Conservation (phyloP, 1,140 invertebrate species). For the Sycophaga agraensis region DNA sequence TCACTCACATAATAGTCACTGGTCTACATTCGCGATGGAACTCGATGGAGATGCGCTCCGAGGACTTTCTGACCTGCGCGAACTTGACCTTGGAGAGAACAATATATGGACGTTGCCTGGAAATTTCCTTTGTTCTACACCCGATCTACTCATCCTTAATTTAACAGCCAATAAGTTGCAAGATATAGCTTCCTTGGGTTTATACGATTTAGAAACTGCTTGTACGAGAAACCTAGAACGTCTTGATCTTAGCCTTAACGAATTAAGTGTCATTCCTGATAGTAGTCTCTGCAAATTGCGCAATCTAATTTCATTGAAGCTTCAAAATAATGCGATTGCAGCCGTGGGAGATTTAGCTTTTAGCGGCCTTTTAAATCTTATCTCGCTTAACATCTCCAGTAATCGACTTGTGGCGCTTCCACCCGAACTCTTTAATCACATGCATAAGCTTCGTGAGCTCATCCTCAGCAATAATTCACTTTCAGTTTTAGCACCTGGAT, state of each 20-base stretch:
- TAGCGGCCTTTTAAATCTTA: constrained; percentile 65
- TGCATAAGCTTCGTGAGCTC: constrained; percentile 68
- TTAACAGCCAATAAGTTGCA: constrained; percentile 77
- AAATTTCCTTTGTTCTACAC: constrained; percentile 74
- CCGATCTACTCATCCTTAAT: constrained; percentile 70
- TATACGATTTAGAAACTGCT: constrained; percentile 65
- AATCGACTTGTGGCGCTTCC: constrained; percentile 75
- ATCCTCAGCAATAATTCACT: constrained; percentile 81
- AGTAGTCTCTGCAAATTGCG: constrained; percentile 69
- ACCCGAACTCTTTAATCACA: constrained; percentile 71
- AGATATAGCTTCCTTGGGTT: constrained; percentile 71
- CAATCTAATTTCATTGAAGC: constrained; percentile 64
- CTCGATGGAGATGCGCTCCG: constrained; percentile 70
- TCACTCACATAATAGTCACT: constrained; percentile 77
- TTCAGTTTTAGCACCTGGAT: constrained; percentile 71
- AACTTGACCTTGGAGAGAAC: constrained; percentile 76
- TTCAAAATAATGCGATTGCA: constrained; percentile 75
- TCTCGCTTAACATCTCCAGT: constrained; percentile 74
- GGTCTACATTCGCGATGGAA: constrained; percentile 77
- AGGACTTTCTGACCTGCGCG: constrained; percentile 68
- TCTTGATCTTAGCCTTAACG: constrained; percentile 75
- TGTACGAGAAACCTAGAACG: constrained; percentile 68
- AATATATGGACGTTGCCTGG: constrained; percentile 77
- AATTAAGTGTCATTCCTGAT: constrained; percentile 68
- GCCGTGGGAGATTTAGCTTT: constrained; percentile 72